phyloP scores from a whole-genome alignment of 2,113 vertebrate genomes.

The Jacana jacana region DNA sequence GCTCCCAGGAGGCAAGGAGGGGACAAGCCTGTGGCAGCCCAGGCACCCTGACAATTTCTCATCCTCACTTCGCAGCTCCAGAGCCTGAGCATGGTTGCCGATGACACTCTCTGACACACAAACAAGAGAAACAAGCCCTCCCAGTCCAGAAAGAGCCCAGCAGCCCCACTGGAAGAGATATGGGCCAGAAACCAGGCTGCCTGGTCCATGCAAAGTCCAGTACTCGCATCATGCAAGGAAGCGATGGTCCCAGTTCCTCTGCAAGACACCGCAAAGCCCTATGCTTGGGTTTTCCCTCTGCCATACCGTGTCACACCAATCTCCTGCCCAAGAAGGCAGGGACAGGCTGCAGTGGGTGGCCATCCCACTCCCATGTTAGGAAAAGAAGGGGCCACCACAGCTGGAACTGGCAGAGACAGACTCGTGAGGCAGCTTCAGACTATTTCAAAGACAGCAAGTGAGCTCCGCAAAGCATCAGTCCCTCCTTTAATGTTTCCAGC shows the following conservation, averaged over 20 bases:
- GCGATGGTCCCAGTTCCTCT: not conserved
- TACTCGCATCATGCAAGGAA: rapidly evolving
- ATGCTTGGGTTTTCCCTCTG: not conserved
- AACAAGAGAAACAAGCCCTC: not conserved
- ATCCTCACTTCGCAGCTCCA: not conserved
- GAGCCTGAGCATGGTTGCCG: rapidly evolving
- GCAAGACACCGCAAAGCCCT: not conserved
- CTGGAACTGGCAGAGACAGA: not conserved
- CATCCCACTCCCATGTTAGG: rapidly evolving
- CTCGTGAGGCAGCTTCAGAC: not conserved
- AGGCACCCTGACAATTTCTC: not conserved
- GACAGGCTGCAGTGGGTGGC: not conserved
- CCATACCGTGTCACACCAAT: not conserved
- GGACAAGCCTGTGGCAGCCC: not conserved
- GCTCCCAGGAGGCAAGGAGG: not conserved
- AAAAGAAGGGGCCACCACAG: too few species aligned
- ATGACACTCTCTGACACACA: rapidly evolving
- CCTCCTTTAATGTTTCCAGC: not conserved
- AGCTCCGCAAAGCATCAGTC: not conserved
- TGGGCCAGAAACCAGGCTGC: not conserved
- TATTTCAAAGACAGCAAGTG: rapidly evolving
- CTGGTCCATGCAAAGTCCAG: not conserved
- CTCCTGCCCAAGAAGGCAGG: not conserved
- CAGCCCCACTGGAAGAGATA: rapidly evolving
- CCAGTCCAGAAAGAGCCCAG: not conserved